Conservation (phyloP, 2,888 invertebrate genomes). For the Pseudolycoriella hygida region DNA sequence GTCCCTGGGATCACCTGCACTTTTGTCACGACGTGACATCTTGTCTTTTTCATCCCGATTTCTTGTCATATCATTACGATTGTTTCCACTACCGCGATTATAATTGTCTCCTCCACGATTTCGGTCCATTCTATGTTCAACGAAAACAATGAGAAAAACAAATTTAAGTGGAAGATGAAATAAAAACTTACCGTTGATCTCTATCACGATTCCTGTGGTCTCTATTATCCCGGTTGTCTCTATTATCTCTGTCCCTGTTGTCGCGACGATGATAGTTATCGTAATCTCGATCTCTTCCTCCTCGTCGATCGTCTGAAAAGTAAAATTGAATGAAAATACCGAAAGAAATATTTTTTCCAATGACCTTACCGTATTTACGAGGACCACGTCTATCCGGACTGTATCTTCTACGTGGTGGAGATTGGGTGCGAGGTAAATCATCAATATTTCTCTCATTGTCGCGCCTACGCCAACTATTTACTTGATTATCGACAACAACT, state of each 20-base stretch:
- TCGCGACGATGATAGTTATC: conserved; percentile 1
- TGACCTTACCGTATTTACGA: not conserved
- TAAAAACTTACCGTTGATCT: not conserved
- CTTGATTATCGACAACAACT: conserved; percentile 13
- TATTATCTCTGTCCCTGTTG: conserved; percentile 10
- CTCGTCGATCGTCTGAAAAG: conserved; percentile 11
- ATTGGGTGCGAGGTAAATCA: conserved; percentile 9
- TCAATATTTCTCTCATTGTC: conserved; percentile 15
- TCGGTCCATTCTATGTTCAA: not conserved
- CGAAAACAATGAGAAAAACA: not conserved
- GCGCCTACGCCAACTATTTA: conserved; percentile 22
- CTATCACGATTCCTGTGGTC: conserved; percentile 4
- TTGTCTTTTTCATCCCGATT: not conserved
- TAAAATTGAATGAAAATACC: too few relatives aligned
- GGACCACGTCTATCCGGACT: conserved; percentile 16
- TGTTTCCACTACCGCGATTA: conserved; percentile 1
- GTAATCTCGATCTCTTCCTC: conserved; percentile 4
- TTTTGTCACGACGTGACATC: not conserved
- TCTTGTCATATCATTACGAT: not conserved
- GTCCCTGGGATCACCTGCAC: conserved; percentile 1
- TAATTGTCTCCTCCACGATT: not conserved
- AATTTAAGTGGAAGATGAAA: not conserved
- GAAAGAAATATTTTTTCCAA: not conserved
- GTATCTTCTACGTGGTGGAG: conserved; percentile 14
- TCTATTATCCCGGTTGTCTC: conserved; percentile 11